Conservation (phyloP, 2,797 vertebrate species). For the Falco novaeseelandiae region DNA sequence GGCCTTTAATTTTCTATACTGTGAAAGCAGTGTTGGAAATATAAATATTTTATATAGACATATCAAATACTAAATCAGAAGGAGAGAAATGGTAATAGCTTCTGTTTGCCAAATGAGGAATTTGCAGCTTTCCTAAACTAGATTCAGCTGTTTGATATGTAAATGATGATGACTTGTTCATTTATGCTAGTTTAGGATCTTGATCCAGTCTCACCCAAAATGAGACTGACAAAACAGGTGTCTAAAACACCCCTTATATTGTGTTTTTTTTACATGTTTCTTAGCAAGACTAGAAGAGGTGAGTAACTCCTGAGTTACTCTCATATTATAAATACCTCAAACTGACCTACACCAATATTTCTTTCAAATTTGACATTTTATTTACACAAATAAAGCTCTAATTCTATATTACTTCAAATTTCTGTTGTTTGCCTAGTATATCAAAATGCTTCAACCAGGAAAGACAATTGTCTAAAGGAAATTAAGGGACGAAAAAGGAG, state of each 20-base stretch:
- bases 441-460: neutral
- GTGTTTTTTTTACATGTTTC: neutral
- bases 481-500: neutral
- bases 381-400: neutral
- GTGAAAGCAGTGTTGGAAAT: neutral
- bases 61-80: slow-evolving; percentile 5
- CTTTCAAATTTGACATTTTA: neutral
- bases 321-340: neutral
- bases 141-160: neutral
- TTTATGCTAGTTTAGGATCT: neutral
- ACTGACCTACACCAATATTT: neutral
- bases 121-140: neutral
- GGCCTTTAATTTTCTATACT: neutral
- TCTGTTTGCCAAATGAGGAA: slow-evolving; percentile 26
- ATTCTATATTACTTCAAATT: neutral
- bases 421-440: neutral
- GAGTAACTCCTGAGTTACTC: neutral
- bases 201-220: neutral
- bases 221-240: neutral
- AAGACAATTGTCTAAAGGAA: neutral
- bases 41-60: neutral
- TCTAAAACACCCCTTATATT: neutral
- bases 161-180: neutral
- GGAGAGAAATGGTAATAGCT: slow-evolving; percentile 15
- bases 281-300: neutral